Percentiles rank a stretch among this genome's conserved stretches.
phyloP scores from a whole-genome alignment of 2,888 invertebrate genomes.

The Xanthia togata region DNA sequence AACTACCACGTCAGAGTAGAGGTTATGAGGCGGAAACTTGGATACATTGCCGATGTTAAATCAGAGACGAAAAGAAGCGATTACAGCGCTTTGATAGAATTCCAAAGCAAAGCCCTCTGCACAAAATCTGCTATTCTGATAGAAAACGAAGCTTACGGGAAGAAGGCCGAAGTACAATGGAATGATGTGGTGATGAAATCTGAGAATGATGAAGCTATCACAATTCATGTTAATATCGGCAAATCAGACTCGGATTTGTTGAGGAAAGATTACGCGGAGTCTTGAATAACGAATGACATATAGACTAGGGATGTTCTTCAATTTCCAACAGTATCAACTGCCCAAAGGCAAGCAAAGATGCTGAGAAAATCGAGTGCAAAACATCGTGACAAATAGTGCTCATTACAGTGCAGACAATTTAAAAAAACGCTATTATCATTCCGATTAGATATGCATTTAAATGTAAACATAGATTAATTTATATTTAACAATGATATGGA shows the following conservation, averaged over 20 bases:
- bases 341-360: slow-evolving; percentile 26
- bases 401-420: slow-evolving; percentile 51
- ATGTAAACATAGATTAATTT: slow-evolving; percentile 58
- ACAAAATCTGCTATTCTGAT: slow-evolving; percentile 87
- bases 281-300: slow-evolving; percentile 64
- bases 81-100: slow-evolving; percentile 86
- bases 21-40: slow-evolving; percentile 86
- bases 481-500: slow-evolving; percentile 45
- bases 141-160: slow-evolving; percentile 86
- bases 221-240: slow-evolving; percentile 87
- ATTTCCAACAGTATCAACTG: slow-evolving; percentile 55
- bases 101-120: slow-evolving; percentile 86
- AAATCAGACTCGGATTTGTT: slow-evolving; percentile 78
- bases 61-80: slow-evolving; percentile 85
- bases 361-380: slow-evolving; percentile 53
- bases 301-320: slow-evolving; percentile 41
- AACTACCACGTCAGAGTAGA: slow-evolving; percentile 88
- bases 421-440: slow-evolving; percentile 68
- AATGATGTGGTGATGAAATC: slow-evolving; percentile 86
- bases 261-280: slow-evolving; percentile 78
- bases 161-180: slow-evolving; percentile 88
- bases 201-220: slow-evolving; percentile 87
- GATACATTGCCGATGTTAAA: slow-evolving; percentile 83
- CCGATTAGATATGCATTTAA: slow-evolving; percentile 76
- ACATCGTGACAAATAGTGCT: slow-evolving; percentile 52